These are phyloP conservation scores for Sebastes nivosus DNA, from an alignment of 2,797 vertebrate genomes.

Conservation along the genomic window DNA sequence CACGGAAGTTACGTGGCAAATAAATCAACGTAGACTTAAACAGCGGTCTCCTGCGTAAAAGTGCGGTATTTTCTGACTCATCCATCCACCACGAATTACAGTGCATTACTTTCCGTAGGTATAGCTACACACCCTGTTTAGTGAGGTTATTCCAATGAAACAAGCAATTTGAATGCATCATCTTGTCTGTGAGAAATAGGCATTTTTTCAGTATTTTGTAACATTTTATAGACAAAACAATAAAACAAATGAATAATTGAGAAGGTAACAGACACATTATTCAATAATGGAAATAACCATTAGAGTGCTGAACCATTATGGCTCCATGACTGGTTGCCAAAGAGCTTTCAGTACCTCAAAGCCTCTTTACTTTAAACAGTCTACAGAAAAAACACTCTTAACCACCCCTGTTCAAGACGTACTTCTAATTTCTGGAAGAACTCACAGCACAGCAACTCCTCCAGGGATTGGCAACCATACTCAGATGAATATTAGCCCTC, in stretches of 20 bases:
- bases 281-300: neutral
- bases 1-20: no score
- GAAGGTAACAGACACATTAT: neutral
- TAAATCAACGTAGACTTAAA: no score
- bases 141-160: neutral
- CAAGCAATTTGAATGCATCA: neutral
- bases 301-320: neutral
- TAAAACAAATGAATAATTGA: neutral
- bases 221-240: neutral
- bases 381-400: neutral
- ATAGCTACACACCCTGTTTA: neutral
- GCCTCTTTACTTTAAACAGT: neutral
- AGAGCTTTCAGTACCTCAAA: slow-evolving; percentile 3
- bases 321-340: neutral
- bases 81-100: neutral
- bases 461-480: slow-evolving; percentile 11
- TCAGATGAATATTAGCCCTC: slow-evolving; percentile 19
- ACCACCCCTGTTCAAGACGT: neutral
- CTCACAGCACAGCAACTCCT: slow-evolving; percentile 15
- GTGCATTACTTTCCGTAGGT: fast-evolving
- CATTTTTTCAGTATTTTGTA: neutral
- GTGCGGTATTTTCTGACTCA: no score
- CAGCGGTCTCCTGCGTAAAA: no score
- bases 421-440: slow-evolving; percentile 12
- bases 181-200: neutral